phyloP scores from a whole-genome alignment of 2,797 vertebrate genomes.

The Gobio occitaniae region DNA sequence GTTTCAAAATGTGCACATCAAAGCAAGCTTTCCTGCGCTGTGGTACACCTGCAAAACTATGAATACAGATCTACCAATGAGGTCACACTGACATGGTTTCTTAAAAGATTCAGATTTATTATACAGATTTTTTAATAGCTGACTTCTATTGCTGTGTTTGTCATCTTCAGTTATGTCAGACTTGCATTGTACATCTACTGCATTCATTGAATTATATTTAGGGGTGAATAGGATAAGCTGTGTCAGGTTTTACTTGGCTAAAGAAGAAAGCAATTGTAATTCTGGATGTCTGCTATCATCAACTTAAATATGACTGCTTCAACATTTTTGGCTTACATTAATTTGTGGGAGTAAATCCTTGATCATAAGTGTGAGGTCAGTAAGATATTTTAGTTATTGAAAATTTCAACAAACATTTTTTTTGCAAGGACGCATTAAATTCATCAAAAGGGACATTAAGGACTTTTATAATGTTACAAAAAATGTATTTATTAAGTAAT shows the following conservation, averaged over 20 bases:
- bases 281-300: neutral
- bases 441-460: neutral
- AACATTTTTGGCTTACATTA: neutral
- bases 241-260: neutral
- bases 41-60: slow-evolving; percentile 27
- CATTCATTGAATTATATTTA: slow-evolving; percentile 1
- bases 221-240: neutral
- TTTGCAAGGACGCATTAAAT: neutral
- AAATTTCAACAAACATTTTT: neutral
- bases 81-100: neutral
- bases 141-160: neutral
- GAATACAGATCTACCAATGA: slow-evolving; percentile 5
- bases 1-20: slow-evolving; percentile 60
- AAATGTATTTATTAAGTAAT: no score
- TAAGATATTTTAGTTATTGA: neutral
- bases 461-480: neutral
- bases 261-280: neutral
- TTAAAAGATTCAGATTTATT: slow-evolving; percentile 5
- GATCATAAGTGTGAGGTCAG: neutral
- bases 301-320: neutral
- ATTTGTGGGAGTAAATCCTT: neutral
- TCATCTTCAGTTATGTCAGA: neutral
- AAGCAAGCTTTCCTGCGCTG: slow-evolving; percentile 37
- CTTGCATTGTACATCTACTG: neutral
- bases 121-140: neutral